phyloP scores from a whole-genome alignment of 2,888 invertebrate genomes.

The Syritta pipiens region DNA sequence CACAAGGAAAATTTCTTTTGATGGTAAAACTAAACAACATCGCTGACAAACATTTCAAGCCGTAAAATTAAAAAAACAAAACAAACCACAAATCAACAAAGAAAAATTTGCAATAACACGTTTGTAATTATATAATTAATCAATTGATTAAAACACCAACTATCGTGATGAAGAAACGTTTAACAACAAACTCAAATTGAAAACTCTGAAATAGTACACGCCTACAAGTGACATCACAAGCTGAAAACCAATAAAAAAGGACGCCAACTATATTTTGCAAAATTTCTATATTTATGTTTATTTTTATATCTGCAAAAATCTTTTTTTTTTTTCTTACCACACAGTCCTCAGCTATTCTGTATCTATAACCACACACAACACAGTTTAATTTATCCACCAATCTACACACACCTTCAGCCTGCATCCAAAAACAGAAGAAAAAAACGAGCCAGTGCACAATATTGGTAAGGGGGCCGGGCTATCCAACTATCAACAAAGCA shows the following conservation, averaged over 20 bases:
- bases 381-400: conserved; percentile 49
- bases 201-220: conserved; percentile 57
- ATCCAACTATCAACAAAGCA: conserved; percentile 67
- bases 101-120: no score
- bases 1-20: no score
- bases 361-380: conserved; percentile 54
- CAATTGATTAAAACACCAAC: no score
- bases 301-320: conserved; percentile 58
- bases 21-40: no score
- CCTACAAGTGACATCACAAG: conserved; percentile 61
- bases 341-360: conserved; percentile 32
- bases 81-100: no score
- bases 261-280: conserved; percentile 66
- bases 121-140: no score
- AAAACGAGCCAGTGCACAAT: conserved; percentile 52
- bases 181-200: conserved; percentile 30
- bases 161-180: not conserved
- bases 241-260: conserved; percentile 68
- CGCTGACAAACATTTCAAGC: no score
- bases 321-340: conserved; percentile 11
- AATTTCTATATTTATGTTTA: conserved; percentile 67
- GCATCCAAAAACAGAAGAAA: conserved; percentile 45
- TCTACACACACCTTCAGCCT: conserved; percentile 47
- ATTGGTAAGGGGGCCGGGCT: conserved; percentile 69
- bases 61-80: no score